A percentile compares a stretch with the other conserved stretches of the same genome.
These are phyloP conservation scores for Cephus sareptanus DNA, from an alignment of 2,888 invertebrate genomes.

Conservation along the genomic window DNA sequence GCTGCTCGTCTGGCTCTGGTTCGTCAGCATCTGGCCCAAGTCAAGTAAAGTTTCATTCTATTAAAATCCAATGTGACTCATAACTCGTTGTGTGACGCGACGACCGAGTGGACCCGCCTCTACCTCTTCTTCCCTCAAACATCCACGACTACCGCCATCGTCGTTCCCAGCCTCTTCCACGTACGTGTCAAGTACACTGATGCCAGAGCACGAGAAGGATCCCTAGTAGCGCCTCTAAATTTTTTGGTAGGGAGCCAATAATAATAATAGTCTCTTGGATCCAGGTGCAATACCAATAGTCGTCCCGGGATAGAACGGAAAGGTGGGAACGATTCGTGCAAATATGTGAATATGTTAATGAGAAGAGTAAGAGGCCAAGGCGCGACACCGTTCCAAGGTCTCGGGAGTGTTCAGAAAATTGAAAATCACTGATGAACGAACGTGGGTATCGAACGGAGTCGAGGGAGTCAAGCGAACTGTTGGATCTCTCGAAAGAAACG, in stretches of 20 bases:
- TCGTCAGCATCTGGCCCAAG: constrained; percentile 60
- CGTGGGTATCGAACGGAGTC: background rate
- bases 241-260: constrained; percentile 1
- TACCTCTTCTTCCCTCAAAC: background rate
- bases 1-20: constrained; percentile 69
- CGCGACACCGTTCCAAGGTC: background rate
- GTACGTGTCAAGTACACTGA: background rate
- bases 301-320: background rate
- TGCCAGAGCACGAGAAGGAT: background rate
- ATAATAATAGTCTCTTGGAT: background rate
- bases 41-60: constrained; percentile 50
- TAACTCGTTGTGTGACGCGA: background rate
- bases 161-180: background rate
- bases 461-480: background rate
- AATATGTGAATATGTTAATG: background rate
- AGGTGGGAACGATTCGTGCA: background rate
- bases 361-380: background rate
- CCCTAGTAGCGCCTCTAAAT: background rate
- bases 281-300: background rate
- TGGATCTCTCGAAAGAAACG: background rate
- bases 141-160: background rate
- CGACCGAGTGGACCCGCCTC: background rate
- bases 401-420: background rate
- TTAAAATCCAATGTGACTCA: constrained; percentile 51
- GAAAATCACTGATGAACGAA: background rate